Percentiles rank a stretch among this genome's conserved stretches.
These are phyloP conservation scores for Arctopsyche grandis DNA, from an alignment of 1,140 invertebrate species.

Conservation along the genomic window DNA sequence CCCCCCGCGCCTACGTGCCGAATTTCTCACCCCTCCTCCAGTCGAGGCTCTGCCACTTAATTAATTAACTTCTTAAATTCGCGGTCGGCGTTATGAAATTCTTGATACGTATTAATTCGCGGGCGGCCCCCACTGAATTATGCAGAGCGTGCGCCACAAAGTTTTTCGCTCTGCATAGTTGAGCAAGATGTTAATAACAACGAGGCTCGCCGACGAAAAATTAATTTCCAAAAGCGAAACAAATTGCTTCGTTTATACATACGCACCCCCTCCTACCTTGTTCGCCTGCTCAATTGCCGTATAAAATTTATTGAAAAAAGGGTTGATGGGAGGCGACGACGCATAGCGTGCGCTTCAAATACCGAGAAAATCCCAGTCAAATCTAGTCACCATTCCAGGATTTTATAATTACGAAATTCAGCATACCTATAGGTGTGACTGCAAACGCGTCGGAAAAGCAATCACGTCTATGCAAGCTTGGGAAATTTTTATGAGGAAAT, in stretches of 20 bases:
- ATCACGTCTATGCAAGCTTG: too few relatives aligned
- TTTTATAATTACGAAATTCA: too few relatives aligned
- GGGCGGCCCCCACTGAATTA: constrained; percentile 10
- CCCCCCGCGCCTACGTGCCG: background rate
- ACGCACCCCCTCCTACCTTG: background rate
- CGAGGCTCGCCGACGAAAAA: background rate
- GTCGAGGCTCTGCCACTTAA: constrained; percentile 20
- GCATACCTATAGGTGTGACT: too few relatives aligned
- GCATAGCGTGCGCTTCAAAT: too few relatives aligned
- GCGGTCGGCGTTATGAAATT: constrained; percentile 36
- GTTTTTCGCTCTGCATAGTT: constrained; percentile 35
- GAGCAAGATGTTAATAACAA: constrained; percentile 15
- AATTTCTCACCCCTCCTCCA: background rate
- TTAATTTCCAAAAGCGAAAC: background rate
- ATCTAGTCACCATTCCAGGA: too few relatives aligned
- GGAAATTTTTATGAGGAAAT: too few relatives aligned
- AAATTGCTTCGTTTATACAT: background rate
- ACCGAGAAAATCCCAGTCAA: too few relatives aligned
- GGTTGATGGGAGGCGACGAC: too few relatives aligned
- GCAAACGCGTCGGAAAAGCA: too few relatives aligned
- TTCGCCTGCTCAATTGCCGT: background rate
- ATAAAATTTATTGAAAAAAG: background rate
- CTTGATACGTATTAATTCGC: constrained; percentile 30
- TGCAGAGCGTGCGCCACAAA: constrained; percentile 29
- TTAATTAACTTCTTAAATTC: constrained; percentile 43